Evolutionary conservation across 1,140 invertebrate genomes (phyloP).

Genomic region (Galendromus occidentalis): DNA sequence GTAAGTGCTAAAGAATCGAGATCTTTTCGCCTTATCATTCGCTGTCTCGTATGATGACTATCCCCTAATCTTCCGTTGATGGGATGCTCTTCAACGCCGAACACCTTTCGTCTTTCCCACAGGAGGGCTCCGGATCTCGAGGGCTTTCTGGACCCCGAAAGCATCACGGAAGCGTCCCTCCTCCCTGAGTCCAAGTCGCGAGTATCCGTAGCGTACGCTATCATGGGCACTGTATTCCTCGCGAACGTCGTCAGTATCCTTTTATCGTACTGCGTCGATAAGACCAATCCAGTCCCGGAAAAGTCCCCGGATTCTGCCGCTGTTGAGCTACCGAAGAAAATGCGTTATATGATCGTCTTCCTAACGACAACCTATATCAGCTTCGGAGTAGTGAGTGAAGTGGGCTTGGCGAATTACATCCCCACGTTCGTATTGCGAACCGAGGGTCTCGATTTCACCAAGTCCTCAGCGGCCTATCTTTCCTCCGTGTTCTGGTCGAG

Average conservation of each 20-base stretch:
- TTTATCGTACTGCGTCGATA: not conserved
- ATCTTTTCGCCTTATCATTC: not conserved
- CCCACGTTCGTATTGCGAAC: not conserved
- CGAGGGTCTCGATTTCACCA: not conserved
- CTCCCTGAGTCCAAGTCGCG: not conserved
- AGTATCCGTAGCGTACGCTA: not conserved
- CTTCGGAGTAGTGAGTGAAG: not conserved
- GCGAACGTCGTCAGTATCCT: not conserved
- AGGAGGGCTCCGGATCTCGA: no score
- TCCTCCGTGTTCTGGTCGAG: not conserved
- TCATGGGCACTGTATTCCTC: not conserved
- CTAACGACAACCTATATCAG: not conserved
- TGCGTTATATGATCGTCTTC: not conserved
- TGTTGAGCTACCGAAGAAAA: not conserved
- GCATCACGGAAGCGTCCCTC: not conserved
- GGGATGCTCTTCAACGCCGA: not conserved
- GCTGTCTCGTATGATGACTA: not conserved
- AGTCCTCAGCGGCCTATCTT: not conserved
- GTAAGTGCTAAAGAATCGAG: not conserved
- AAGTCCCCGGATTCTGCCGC: no score
- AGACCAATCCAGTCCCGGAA: not conserved
- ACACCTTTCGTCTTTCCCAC: not conserved
- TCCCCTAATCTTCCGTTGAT: not conserved
- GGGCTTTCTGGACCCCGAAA: no score
- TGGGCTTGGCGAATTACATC: not conserved